These are phyloP conservation scores for Stenurella melanura DNA, from an alignment of 2,888 invertebrate species.

Conservation along the genomic window DNA sequence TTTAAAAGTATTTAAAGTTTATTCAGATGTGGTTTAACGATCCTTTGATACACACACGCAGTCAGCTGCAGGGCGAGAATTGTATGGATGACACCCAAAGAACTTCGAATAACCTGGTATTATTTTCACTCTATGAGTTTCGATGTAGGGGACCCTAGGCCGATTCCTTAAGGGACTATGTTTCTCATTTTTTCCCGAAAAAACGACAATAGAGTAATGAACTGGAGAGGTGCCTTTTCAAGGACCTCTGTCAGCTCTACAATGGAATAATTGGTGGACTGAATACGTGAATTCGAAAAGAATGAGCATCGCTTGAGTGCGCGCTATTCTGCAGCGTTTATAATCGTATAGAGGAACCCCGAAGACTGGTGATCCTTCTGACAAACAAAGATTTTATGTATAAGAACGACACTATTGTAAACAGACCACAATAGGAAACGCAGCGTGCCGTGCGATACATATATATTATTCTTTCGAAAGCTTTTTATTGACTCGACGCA, in stretches of 20 bases:
- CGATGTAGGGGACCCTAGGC: constrained; percentile 24
- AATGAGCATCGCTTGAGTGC: constrained; percentile 67
- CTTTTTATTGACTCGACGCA: constrained; percentile 53
- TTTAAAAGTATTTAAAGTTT: constrained; percentile 52
- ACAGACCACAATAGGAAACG: constrained; percentile 3
- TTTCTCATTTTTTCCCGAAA: constrained; percentile 25
- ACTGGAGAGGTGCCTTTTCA: constrained; percentile 56
- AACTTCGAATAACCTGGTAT: constrained; percentile 34
- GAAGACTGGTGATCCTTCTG: constrained; percentile 21
- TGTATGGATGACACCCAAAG: background rate
- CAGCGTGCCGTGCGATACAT: constrained; percentile 20
- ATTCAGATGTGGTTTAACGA: constrained; percentile 59
- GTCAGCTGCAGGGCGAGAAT: constrained; percentile 27
- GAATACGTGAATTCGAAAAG: constrained; percentile 65
- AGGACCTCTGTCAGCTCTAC: constrained; percentile 63
- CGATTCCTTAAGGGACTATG: constrained; percentile 13
- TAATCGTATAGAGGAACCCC: constrained; percentile 53
- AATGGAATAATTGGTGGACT: constrained; percentile 66
- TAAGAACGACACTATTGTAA: constrained; percentile 32
- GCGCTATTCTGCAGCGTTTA: constrained; percentile 57
- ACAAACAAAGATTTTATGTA: constrained; percentile 33
- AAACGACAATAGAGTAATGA: constrained; percentile 38
- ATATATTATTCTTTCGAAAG: constrained; percentile 39
- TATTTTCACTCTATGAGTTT: constrained; percentile 55
- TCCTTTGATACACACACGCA: constrained; percentile 44